Base-by-base conservation (phyloP, 92 coral and sea anemone genomes). In the Heteractis magnifica region DNA sequence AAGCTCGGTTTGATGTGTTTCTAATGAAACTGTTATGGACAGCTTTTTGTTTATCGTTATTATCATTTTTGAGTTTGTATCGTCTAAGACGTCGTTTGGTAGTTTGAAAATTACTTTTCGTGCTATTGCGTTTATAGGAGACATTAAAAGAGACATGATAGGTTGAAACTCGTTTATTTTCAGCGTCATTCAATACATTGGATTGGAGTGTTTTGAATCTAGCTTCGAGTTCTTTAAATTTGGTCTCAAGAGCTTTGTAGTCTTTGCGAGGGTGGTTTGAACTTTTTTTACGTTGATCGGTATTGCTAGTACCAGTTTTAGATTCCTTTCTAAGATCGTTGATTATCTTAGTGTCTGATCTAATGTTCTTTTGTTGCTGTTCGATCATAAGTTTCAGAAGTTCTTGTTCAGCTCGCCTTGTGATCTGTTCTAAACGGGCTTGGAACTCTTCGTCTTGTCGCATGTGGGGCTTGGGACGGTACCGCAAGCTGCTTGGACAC, bases 1-100 rank as follows among this genome's bases (percentile, higher is more conserved):
- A 74, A 4, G 15, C 78, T 18, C 34, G 34, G 34, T 0, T 26
- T 26, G 34, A 26, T 26, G 34, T 26, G 34, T 26, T 26, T 26
- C 34, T 26, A 26, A 26, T 26, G 34, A 26, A 26, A 26, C 34
- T 26, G 34, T 26, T 26, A 26, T 26, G 1, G 56, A 15, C 12
- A 52, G 82, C n/a, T 56, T 71, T 84, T 26, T 60, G 53, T 76
- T 84, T 76, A 5, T 0, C 12, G 49, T 81, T 71, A 48, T 70
- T 71, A 49, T 52, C 48, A 12, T 72, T 72, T 5, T 70, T 26
- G 1, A 26, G 34, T 1, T 26, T 26, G 1, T 26, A 26, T 26
- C 34, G 34, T 1, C 34, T 26, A 1, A 26, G 1, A 26, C 1
- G 34, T 26, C 34, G 34, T 26, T 26, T 26, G 1, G 34, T 26